Base-by-base conservation (phyloP, 2,888 invertebrate genomes). In the Heteromurus nitidus region DNA sequence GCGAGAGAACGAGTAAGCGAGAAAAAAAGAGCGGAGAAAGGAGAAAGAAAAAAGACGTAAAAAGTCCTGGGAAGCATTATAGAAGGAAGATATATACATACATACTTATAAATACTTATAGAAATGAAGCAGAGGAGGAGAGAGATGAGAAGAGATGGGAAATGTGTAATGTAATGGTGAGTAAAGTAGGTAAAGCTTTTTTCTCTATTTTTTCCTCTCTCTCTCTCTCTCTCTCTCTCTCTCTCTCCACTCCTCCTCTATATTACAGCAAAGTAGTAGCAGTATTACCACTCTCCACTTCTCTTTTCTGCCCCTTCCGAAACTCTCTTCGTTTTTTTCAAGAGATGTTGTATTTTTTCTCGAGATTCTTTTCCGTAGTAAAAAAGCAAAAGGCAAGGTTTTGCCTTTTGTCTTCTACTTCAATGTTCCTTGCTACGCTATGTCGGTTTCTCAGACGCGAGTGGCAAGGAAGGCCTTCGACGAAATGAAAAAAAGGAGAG, bases 21-120 rank as follows among this genome's bases (percentile, higher is more conserved):
- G n/a, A 26, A 22, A 55, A 18, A 55, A 64, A 50, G 30, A 64
- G 53, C 68, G 75, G 75, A 76, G 75, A 76, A 76, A 76, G 67
- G 75, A 76, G 73, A 72, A 70, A 70, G 60, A 72, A 67, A 67
- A 74, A 76, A 65, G 67, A 76, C 75, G 75, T 68, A 76, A 67
- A 76, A 69, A 67, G 50, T 68, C 75, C 67, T 58, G 75, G 47
- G 44, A 68, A 76, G 62, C 5, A n/a, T 13, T 55, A 11, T 20
- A 55, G 26, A 55, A 26, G 44, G 44, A n/a, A n/a, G n/a, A n/a
- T n/a, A n/a, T n/a, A n/a, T n/a, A n/a, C n/a, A n/a, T 53, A 53
- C 18, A 53, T 18, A 9, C 18, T 7, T 18, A 53, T 53, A 36
- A 36, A 47, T 11, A 47, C 47, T n/a, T 47, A 47, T 47, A 47